Evolutionary conservation across 30 jellyfish, hydroid and myxozoan genomes (phyloP), one percentile per base, ranked within the genome.

Genomic region (Turritopsis dohrnii): DNA sequence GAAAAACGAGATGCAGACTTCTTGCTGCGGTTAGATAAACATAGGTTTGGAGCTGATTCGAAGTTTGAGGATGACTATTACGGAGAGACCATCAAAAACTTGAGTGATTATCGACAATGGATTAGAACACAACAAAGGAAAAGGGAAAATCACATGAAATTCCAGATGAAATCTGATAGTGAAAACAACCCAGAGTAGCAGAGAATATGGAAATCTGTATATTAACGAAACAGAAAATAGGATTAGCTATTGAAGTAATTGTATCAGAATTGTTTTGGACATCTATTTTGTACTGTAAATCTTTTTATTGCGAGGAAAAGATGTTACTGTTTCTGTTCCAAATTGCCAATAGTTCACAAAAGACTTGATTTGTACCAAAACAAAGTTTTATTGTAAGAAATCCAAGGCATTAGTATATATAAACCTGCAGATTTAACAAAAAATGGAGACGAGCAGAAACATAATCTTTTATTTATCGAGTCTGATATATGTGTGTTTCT

Each of bases 61-160:
- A 93, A 93, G 65, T 93, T 93, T 72, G 98, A 93, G 76, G 98
- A 93, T 83, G 98, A 93, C 69, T 93, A 93, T 69, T 93, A 93
- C 83, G 98, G 98, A 66, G 98, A 93, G 54, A 84, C 92, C 73
- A 93, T 93, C n/a, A 93, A 87, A 73, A 88, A 83, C 73, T 81
- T 93, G 75, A 87, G 98, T 76, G 98, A 93, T 82, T 93, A 93
- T 83, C 72, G 98, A 31, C 98, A 93, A 76, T 93, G 98, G 98
- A 72, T 88, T 25, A 87, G 98, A 1, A 93, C 98, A 1, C 98
- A 93, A 66, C 96, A 93, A 88, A 88, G 88, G 79, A 93, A 93
- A 66, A 83, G 88, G 20, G 95, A 71, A 30, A 86, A 84, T 20
- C 89, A 81, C 74, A 81, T 77, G 66, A 93, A 93, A 66, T 93